These are phyloP conservation scores for Mus spicilegus DNA, from an alignment of 2,113 vertebrate species.

Conservation along the genomic window DNA sequence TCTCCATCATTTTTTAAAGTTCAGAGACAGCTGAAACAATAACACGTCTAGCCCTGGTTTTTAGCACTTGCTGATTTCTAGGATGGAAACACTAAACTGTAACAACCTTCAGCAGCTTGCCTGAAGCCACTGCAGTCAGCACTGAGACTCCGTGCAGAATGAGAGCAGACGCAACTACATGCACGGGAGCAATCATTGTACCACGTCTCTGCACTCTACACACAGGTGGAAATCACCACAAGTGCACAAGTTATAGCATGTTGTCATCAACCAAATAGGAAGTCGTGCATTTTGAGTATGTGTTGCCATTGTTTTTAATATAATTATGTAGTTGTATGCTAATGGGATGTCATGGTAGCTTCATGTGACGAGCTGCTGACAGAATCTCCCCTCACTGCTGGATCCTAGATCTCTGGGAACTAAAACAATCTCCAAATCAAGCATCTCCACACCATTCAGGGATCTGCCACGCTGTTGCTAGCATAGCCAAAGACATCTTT, in stretches of 20 bases:
- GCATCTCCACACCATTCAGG: background rate
- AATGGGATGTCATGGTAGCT: background rate
- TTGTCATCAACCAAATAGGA: background rate
- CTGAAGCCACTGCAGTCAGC: background rate
- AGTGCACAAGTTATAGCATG: background rate
- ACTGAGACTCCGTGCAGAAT: background rate
- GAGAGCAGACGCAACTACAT: background rate
- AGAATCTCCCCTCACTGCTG: background rate
- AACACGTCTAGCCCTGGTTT: background rate
- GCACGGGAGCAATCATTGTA: background rate
- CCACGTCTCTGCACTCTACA: background rate
- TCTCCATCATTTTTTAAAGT: slow-evolving; percentile 9
- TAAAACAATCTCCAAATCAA: background rate
- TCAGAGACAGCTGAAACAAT: background rate
- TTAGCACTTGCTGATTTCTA: background rate
- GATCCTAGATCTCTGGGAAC: background rate
- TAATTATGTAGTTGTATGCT: background rate
- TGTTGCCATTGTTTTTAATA: slow-evolving; percentile 13
- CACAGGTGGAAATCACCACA: background rate
- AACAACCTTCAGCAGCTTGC: background rate
- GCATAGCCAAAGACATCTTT: background rate
- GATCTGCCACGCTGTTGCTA: background rate
- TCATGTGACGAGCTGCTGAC: background rate
- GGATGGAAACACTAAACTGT: background rate
- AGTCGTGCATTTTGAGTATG: background rate